Base-by-base conservation (phyloP, 2,888 invertebrate species). In the Mythimna loreyi region DNA sequence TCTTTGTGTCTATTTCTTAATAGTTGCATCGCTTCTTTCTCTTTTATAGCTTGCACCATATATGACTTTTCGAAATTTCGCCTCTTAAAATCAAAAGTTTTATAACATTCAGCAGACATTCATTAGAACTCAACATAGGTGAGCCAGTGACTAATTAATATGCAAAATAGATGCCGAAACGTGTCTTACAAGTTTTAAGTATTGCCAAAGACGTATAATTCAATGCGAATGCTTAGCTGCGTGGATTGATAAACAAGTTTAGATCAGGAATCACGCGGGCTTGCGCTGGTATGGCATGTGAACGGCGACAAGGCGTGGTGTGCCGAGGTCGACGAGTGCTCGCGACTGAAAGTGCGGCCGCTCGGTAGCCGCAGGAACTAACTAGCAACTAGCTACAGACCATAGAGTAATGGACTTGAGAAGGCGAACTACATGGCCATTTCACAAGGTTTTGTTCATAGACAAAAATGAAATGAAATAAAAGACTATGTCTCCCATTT, bases 341-440 rank as follows among this genome's bases (percentile, higher is more conserved):
- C 85, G 85, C 91, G 92, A 93, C 93, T 88, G 93, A 94, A 95
- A 94, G 94, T 92, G 84, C 81, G 82, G 85, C 87, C 83, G 85
- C 80, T 82, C 75, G 81, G 75, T 81, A 82, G 78, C 85, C 83
- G 78, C 67, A 78, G 75, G 73, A 73, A 67, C 74, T 69, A 56
- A 77, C 78, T 77, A 77, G 56, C 47, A 47, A 25, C 57, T 75
- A 40, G 21, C 3, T 25, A 16, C 23, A 62, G 28, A 62, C 45
- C 40, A 62, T 21, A 11, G 7, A 77, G 23, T 62, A 52, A 80
- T 33, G 33, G 2, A 4, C 9, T 23, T 0, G 25, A 74, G 59
- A 56, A 74, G 58, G 75, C 13, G 11, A 43, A 73, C 25, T 58
- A 40, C 36, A 25, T n/a, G 1, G 8, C 28, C 30, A 3, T 25